Percentiles rank a stretch among this genome's conserved stretches.
Conservation (phyloP, 1,140 invertebrate species). For the Polypedilum vanderplanki region DNA sequence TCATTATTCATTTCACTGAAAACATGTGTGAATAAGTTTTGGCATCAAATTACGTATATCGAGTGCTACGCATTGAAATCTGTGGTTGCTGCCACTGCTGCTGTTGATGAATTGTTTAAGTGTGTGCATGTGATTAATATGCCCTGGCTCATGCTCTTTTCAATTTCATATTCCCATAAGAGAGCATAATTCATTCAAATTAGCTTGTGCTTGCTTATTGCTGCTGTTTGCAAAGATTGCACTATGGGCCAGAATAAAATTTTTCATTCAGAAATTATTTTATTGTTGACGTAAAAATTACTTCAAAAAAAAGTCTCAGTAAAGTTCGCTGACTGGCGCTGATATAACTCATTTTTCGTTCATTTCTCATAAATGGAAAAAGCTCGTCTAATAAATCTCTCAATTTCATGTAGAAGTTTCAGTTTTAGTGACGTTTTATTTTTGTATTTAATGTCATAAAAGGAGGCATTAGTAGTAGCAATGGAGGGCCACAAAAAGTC, state of each 20-base stretch:
- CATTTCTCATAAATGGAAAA: neutral
- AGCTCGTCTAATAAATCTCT: neutral
- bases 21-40: too few species aligned
- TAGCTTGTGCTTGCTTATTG: too few species aligned
- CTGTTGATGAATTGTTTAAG: neutral
- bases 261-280: too few species aligned
- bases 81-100: neutral
- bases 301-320: neutral
- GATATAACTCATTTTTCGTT: neutral
- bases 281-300: too few species aligned
- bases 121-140: too few species aligned
- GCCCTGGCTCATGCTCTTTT: too few species aligned
- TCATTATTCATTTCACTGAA: neutral
- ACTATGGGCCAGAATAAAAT: too few species aligned
- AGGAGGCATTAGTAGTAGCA: conserved; percentile 1
- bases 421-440: neutral
- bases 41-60: too few species aligned
- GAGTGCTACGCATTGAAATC: too few species aligned
- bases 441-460: neutral
- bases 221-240: too few species aligned
- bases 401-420: neutral
- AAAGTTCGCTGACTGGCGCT: neutral
- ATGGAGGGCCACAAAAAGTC: neutral
- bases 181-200: too few species aligned
- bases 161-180: too few species aligned